Conservation (phyloP, 2,888 invertebrate genomes). For the Drosophila borealis region DNA sequence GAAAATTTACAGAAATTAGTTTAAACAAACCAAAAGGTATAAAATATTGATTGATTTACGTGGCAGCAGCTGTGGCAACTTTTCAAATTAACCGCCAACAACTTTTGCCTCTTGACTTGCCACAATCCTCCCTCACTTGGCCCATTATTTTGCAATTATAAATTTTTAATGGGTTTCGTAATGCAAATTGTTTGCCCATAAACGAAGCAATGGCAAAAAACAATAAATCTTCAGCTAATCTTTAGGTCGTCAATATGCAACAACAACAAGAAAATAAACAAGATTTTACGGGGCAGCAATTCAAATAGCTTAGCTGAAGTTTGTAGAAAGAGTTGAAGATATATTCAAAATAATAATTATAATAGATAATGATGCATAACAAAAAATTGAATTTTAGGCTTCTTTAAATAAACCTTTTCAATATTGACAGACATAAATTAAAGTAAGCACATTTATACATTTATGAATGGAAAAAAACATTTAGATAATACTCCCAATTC, state of each 20-base stretch:
- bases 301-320: too few relatives aligned
- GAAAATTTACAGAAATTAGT: background rate
- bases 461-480: too few relatives aligned
- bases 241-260: constrained; percentile 2
- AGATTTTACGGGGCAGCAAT: background rate
- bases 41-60: constrained; percentile 10
- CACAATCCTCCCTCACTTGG: constrained; percentile 2
- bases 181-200: constrained; percentile 66
- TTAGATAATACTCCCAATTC: background rate
- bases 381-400: too few relatives aligned
- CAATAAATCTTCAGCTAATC: constrained; percentile 43
- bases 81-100: constrained; percentile 55
- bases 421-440: too few relatives aligned
- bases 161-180: constrained; percentile 66
- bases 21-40: background rate
- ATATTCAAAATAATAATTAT: too few relatives aligned
- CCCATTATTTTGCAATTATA: constrained; percentile 72
- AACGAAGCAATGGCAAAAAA: constrained; percentile 21
- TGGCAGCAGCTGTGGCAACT: constrained; percentile 37
- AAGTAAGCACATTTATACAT: too few relatives aligned
- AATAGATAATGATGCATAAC: too few relatives aligned
- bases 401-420: too few relatives aligned
- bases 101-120: constrained; percentile 22
- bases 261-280: background rate
- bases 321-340: too few relatives aligned